Base-by-base conservation (phyloP, 2,797 vertebrate genomes). In the Allobates femoralis region DNA sequence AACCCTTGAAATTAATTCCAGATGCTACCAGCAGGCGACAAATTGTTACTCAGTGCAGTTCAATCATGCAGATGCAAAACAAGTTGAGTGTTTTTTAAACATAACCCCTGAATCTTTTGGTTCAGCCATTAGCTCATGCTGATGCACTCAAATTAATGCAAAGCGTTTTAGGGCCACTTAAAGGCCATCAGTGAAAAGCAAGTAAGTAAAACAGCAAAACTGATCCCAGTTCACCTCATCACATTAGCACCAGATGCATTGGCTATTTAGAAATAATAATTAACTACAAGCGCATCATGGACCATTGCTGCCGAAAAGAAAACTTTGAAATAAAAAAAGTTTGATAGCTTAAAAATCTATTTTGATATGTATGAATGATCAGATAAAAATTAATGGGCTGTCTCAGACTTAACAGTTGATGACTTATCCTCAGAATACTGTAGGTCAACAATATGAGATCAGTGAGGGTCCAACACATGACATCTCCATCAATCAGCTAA, bases 171-270 rank as follows among this genome's bases (percentile, higher is more conserved):
- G 85, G 91, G 85, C 87, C 89, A 86, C 87, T 91, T 75, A 89
- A 88, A 86, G 91, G 85, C 87, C 89, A 86, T 88, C 91, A 89
- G 92, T 91, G 90, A 92, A 94, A 75, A 84, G 56, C 18, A 41
- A 76, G 71, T 34, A 84, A 78, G 30, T 77, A 85, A 78, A 67
- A 69, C 19, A 37, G 50, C 46, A 67, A 46, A 58, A 85, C 51
- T 58, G 84, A 85, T 85, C 62, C 67, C 51, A 3, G 7, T 64
- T 85, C 84, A 85, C 84, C 84, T 85, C 76, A 85, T 85, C 34
- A 78, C 84, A 85, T 85, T 85, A 85, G 84, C 50, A 12, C 75
- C 46, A 85, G 62, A 79, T 85, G 84, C 84, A 85, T 85, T 79
- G 41, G 82, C 71, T 69, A 79, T 79, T 79, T 69, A 67, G 79